Percentiles rank a stretch among this genome's conserved stretches.
These are phyloP conservation scores for Phoenicopterus ruber DNA, from an alignment of 2,113 vertebrate species.

Conservation along the genomic window DNA sequence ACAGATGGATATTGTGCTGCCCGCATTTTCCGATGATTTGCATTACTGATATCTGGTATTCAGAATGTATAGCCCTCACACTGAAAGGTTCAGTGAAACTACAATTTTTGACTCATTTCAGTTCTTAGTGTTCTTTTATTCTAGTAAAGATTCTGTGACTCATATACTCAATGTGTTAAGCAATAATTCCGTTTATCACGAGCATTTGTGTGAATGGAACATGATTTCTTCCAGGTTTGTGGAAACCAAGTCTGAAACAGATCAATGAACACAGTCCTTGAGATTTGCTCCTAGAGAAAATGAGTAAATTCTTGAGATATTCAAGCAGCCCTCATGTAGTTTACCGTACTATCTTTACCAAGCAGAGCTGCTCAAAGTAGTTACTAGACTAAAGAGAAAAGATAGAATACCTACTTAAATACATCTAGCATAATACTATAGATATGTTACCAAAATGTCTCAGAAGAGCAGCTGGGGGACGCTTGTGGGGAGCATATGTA, in stretches of 20 bases:
- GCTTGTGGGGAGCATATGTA: constrained; percentile 51
- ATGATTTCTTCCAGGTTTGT: neutral
- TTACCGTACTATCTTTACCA: neutral
- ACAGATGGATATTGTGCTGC: neutral
- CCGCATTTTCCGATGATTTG: neutral
- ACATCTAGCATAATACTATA: neutral
- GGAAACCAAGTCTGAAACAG: neutral
- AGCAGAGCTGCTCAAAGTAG: neutral
- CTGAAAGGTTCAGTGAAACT: neutral
- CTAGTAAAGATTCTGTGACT: neutral
- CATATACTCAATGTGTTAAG: neutral
- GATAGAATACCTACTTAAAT: neutral
- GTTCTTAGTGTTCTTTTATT: neutral
- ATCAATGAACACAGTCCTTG: neutral
- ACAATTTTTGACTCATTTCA: neutral
- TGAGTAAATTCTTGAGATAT: neutral
- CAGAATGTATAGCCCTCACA: neutral
- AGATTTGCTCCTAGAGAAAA: neutral
- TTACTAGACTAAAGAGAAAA: neutral
- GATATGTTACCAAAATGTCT: neutral
- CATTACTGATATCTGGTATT: neutral
- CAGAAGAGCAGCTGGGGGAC: constrained; percentile 27
- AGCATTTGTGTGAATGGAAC: neutral
- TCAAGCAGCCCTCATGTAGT: neutral
- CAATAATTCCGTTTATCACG: neutral